Evolutionary conservation across 2,797 vertebrate genomes (phyloP).

Genomic region (Darevskia mixta): DNA sequence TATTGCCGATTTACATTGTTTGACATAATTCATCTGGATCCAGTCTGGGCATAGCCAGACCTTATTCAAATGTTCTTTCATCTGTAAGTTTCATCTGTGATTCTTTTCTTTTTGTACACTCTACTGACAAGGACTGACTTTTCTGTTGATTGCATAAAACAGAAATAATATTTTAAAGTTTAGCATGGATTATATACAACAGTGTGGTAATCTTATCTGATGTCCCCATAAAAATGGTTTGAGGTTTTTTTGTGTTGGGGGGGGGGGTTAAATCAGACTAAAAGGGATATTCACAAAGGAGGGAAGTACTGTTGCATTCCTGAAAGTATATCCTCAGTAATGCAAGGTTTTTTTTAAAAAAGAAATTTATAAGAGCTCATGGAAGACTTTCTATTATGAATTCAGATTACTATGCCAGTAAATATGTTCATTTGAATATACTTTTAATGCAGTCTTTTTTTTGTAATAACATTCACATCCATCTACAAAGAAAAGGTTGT

Average conservation of each 20-base stretch:
- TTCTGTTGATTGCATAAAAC: conserved; percentile 13
- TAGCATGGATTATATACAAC: conserved; percentile 30
- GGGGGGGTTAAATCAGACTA: conserved; percentile 19
- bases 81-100: not conserved
- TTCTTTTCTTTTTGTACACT: not conserved
- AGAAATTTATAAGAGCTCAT: conserved; percentile 53
- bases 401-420: conserved; percentile 65
- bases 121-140: not conserved
- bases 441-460: conserved; percentile 61
- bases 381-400: conserved; percentile 68
- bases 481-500: conserved; percentile 71
- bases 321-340: conserved; percentile 66
- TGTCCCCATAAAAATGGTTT: conserved; percentile 49
- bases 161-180: conserved; percentile 34
- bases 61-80: not conserved
- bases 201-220: conserved; percentile 31
- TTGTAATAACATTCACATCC: conserved; percentile 71
- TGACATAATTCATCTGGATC: not conserved
- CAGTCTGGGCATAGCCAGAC: not conserved
- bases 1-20: not conserved
- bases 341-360: conserved; percentile 50
- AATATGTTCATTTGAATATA: conserved; percentile 74
- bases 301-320: conserved; percentile 55
- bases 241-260: conserved; percentile 19
- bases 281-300: conserved; percentile 34